Conservation (phyloP, 2,113 vertebrate genomes). For the Odontophorus gujanensis region DNA sequence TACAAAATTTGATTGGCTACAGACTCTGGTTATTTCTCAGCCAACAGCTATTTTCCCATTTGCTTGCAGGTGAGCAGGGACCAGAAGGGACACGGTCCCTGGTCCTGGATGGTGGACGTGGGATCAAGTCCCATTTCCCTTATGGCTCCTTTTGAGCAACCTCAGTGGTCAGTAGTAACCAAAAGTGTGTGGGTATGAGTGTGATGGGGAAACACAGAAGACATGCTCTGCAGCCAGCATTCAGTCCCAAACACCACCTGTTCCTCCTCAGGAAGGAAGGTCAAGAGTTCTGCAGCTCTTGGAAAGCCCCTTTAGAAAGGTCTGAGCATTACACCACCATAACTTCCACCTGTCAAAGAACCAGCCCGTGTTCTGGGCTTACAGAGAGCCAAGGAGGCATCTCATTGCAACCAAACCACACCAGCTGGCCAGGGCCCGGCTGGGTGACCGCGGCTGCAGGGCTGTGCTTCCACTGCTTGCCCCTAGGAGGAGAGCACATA, state of each 20-base stretch:
- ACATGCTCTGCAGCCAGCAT: constrained; percentile 1
- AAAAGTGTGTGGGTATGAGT: background rate
- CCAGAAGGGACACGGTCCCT: background rate
- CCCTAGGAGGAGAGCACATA: constrained; percentile 80
- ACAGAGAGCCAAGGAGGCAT: background rate
- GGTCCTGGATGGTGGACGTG: background rate
- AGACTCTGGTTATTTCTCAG: background rate
- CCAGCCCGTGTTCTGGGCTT: background rate
- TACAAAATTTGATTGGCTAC: background rate
- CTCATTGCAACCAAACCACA: background rate
- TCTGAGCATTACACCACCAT: background rate
- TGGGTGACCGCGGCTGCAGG: background rate
- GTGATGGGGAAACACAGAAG: background rate
- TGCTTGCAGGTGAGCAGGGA: background rate
- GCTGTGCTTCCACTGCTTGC: constrained; percentile 65
- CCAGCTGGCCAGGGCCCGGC: background rate
- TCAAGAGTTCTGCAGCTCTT: constrained; percentile 17
- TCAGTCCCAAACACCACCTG: constrained; percentile 5
- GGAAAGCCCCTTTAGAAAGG: constrained; percentile 38
- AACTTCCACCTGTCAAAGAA: background rate
- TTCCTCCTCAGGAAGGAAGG: constrained; percentile 25
- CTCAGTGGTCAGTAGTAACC: background rate
- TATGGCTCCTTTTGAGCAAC: background rate
- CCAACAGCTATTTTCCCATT: background rate
- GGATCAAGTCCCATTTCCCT: background rate